Evolutionary conservation across 2,888 invertebrate genomes (phyloP).

Genomic region (Colletes collaris): DNA sequence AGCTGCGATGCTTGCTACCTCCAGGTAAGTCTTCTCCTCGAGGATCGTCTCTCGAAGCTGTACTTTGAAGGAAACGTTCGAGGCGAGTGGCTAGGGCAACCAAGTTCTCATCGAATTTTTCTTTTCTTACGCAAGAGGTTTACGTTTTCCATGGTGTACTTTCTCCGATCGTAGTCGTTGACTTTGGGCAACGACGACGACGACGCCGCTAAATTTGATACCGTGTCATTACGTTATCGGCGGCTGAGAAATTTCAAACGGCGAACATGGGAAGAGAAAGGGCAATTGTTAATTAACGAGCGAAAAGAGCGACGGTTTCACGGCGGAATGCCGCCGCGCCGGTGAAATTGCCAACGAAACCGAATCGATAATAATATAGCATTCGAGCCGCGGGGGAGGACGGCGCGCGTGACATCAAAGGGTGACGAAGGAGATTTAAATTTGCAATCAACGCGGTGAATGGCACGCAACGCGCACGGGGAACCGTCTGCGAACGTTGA

Average conservation of each 20-base stretch:
- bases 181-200: too few relatives aligned
- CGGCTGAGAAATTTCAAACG: neutral
- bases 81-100: conserved; percentile 3
- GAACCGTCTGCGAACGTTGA: conserved; percentile 42
- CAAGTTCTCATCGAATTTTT: conserved; percentile 7
- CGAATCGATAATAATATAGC: conserved; percentile 51
- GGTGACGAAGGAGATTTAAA: conserved; percentile 64
- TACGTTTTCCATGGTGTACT: too few relatives aligned
- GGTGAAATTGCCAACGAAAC: conserved; percentile 32
- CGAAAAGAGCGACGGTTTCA: conserved; percentile 32
- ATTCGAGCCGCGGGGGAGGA: neutral
- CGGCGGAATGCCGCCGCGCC: neutral
- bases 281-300: conserved; percentile 44
- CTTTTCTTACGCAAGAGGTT: neutral
- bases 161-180: too few relatives aligned
- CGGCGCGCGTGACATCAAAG: conserved; percentile 41
- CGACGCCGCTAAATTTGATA: neutral
- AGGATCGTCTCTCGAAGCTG: conserved; percentile 22
- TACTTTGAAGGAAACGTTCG: conserved; percentile 13
- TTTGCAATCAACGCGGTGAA: conserved; percentile 65
- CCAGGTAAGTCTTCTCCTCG: conserved; percentile 16
- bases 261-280: neutral
- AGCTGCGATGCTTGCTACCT: too few relatives aligned
- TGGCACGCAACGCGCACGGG: conserved; percentile 21
- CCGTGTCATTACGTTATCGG: neutral